Conservation (phyloP, 2,888 invertebrate species). For the Resseliella maxima region DNA sequence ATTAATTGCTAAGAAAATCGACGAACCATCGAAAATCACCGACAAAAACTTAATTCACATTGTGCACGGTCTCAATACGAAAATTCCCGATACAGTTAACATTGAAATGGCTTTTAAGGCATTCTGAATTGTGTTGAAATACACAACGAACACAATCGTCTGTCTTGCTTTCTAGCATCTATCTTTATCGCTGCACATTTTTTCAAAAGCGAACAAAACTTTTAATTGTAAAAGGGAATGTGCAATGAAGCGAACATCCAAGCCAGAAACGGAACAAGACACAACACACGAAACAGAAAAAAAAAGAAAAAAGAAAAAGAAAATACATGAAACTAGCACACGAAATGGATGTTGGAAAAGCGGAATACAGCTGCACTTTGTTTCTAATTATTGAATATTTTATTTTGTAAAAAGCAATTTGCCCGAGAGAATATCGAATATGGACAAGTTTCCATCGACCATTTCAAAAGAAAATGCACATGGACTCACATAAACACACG, state of each 20-base stretch:
- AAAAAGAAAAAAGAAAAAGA: not conserved
- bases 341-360: not conserved
- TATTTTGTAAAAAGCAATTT: conserved; percentile 30
- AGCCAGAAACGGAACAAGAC: not conserved
- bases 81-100: not conserved
- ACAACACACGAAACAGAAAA: not conserved
- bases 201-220: not conserved
- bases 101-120: not conserved
- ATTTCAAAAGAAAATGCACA: not conserved
- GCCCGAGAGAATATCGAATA: conserved; percentile 16
- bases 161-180: not conserved
- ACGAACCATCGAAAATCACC: conserved; percentile 25
- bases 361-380: conserved; percentile 45
- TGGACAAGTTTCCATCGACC: conserved; percentile 25
- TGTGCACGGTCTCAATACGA: not conserved
- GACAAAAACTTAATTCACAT: not conserved
- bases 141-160: conserved; percentile 1
- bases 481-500: not conserved
- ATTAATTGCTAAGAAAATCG: conserved; percentile 39
- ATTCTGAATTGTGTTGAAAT: too few species aligned
- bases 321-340: not conserved
- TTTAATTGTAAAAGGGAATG: conserved; percentile 49
- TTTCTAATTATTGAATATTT: conserved; percentile 54
- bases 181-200: not conserved
- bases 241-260: conserved; percentile 35